Base-by-base conservation (phyloP, 1,140 invertebrate species). In the Proales similis region DNA sequence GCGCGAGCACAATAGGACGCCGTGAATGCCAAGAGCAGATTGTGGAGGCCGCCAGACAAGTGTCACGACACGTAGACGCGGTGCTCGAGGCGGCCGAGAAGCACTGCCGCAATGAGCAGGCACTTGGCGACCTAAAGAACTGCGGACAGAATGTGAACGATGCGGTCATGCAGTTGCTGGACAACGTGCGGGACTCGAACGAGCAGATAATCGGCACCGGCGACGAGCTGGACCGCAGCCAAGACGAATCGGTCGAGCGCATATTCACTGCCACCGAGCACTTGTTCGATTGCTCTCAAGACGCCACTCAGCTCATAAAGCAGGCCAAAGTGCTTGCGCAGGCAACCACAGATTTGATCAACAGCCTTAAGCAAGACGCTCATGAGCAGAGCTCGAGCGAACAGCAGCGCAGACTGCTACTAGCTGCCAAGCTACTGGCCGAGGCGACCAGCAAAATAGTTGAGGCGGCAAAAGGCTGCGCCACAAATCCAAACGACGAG, bases 371-470 rank as follows among this genome's bases (percentile, higher is more conserved):
- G 64, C 85, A 85, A 20, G 89, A 96, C 72, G 93, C 92, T 0
- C 89, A 93, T 67, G 81, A 64, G 2, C 39, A 64, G 66, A 81
- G 36, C 84, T 90, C 66, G 82, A 86, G 86, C 0, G 90, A 95
- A 47, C 81, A 87, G 14, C 91, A 97, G 70, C 82, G 87, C 53
- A 81, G 89, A 64, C 73, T 97, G 4, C 74, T 96, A 38, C 90
- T 89, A 0, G 78, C 69, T 36, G 72, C 90, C 4, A 94, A 92
- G 74, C 79, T 86, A 43, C 77, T 97, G 11, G 92, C 93, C 1
- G 91, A 97, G 76, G 93, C 93, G 5, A 98, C 94, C 0, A 86
- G 90, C 0, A 82, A 85, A 65, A 87, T 96, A 84, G 90, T 95
- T 2, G 92, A 97, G 74, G 92, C 93, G 1, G 93, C 94, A 0